Evolutionary conservation across 2,888 invertebrate genomes (phyloP).

Genomic region (Andrena dorsata): DNA sequence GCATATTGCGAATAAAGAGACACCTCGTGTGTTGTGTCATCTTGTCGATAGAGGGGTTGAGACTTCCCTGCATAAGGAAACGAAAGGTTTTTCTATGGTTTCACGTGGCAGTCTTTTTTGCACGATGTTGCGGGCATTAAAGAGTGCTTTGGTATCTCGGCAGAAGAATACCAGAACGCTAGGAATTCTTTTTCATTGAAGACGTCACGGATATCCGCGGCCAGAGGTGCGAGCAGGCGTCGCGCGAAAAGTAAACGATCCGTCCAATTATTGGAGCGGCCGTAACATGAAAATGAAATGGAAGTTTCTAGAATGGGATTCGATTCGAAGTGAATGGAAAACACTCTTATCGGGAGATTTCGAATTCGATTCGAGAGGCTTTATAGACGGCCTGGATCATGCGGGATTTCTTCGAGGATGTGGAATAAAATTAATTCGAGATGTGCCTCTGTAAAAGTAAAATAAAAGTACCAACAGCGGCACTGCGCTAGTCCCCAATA

Average conservation of each 20-base stretch:
- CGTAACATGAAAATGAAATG: constrained; percentile 18
- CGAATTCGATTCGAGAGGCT: constrained; percentile 26
- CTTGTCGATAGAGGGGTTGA: too few species aligned
- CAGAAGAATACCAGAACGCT: neutral
- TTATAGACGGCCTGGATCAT: constrained; percentile 15
- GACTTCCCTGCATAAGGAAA: too few species aligned
- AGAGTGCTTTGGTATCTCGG: neutral
- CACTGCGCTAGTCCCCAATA: too few species aligned
- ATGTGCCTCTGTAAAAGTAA: neutral
- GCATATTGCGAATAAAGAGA: too few species aligned
- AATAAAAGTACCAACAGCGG: neutral
- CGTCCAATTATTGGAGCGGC: constrained; percentile 37
- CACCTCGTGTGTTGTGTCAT: too few species aligned
- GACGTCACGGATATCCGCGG: neutral
- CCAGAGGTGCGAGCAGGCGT: neutral
- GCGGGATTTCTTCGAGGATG: neutral
- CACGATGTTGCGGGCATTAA: neutral
- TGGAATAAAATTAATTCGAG: constrained; percentile 31
- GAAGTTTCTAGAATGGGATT: constrained; percentile 32
- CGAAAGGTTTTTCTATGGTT: too few species aligned
- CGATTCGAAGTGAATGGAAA: constrained; percentile 33
- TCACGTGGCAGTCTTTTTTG: too few species aligned
- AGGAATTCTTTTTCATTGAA: neutral
- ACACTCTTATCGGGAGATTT: constrained; percentile 29
- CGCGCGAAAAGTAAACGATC: constrained; percentile 22